These are phyloP conservation scores for Idaea biselata DNA, from an alignment of 2,888 invertebrate genomes.

Conservation along the genomic window DNA sequence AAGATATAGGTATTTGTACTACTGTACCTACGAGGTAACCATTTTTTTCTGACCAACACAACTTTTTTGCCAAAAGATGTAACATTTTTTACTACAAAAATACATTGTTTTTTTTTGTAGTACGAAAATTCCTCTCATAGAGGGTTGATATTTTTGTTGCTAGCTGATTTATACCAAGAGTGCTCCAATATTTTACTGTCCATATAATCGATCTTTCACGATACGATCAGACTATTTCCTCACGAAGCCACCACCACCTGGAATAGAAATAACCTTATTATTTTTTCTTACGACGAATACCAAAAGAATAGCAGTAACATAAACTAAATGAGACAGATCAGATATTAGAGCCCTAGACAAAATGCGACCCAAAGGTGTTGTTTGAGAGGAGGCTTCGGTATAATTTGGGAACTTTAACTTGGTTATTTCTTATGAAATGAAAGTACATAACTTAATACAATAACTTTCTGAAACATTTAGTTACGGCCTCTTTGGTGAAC, in stretches of 20 bases:
- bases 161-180: neutral
- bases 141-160: neutral
- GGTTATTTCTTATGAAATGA: neutral
- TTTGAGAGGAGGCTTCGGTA: conserved; percentile 43
- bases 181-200: neutral
- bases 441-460: neutral
- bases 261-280: conserved; percentile 30
- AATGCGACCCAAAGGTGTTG: conserved; percentile 57
- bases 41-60: too few species aligned
- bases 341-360: conserved; percentile 34
- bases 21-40: too few species aligned
- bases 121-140: too few species aligned
- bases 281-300: conserved; percentile 15
- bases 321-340: conserved; percentile 45
- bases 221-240: conserved; percentile 18
- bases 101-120: too few species aligned
- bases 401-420: conserved; percentile 41
- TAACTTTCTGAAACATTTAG: neutral
- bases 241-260: conserved; percentile 17
- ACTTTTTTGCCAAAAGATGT: too few species aligned
- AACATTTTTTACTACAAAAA: too few species aligned
- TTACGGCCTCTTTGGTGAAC: neutral
- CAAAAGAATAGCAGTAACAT: conserved; percentile 30
- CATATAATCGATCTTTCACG: conserved; percentile 1
- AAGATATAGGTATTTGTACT: neutral